Evolutionary conservation across 1,140 invertebrate genomes (phyloP), one percentile per base, ranked within the genome.

Genomic region (Plodia interpunctella): DNA sequence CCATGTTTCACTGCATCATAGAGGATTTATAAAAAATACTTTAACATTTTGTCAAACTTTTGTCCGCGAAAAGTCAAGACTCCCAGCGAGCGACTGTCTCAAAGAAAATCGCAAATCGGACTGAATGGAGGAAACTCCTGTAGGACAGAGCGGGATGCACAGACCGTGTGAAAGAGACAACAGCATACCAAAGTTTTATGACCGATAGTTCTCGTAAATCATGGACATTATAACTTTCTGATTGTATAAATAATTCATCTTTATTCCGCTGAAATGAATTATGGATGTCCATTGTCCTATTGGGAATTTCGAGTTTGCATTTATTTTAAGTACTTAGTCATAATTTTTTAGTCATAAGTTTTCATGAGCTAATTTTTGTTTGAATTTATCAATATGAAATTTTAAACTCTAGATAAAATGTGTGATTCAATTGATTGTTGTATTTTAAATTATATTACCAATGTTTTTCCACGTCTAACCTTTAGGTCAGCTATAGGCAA

Each of bases 201-300:
- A 0, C 5, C n/a, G 38, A 17, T 44, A 44, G 38, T 44, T 44
- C 38, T 5, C 38, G 38, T 15, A 44, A 44, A 44, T 44, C 38
- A 44, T 1, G 15, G 38, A 6, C 5, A 32, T 44, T n/a, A 44
- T 15, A 44, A 44, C 13, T 44, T 44, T 44, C 15, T 44, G 38
- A 44, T 44, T 44, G 38, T 44, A 44, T 44, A 15, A 44, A 44
- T 44, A 44, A 44, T 44, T 44, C 38, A 44, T 38, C 11, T 38
- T 44, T n/a, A 15, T 15, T 17, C 13, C 0, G 0, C 38, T 15
- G 3, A 44, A n/a, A 44, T 15, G 38, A 44, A 44, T 44, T 44
- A 44, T 44, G n/a, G 1, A 32, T 32, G 21, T 6, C 2, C 21
- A 2, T 25, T 25, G 6, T 32, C 8, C 30, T 32, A 32, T 32